Percentiles rank a stretch among this genome's conserved stretches.
These are phyloP conservation scores for Pavo muticus DNA, from an alignment of 2,113 vertebrate genomes.

Conservation along the genomic window DNA sequence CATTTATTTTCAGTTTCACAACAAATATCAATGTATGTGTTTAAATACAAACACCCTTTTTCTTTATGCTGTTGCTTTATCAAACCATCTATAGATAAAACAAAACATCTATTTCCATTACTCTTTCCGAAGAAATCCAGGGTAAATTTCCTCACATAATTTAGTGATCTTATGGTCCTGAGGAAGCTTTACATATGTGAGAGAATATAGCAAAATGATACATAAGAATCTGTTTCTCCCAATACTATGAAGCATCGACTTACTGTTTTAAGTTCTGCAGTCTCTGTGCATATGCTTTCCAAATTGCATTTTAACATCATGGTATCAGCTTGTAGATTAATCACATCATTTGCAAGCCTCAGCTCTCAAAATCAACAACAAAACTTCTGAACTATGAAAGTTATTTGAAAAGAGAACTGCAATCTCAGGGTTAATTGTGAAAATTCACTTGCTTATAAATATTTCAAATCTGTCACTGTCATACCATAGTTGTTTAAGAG, in stretches of 20 bases:
- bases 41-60: background rate
- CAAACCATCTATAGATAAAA: background rate
- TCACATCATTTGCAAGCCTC: slow-evolving; percentile 77
- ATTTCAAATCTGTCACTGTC: background rate
- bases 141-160: background rate
- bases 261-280: slow-evolving; percentile 83
- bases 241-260: slow-evolving; percentile 50
- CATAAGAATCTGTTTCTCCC: background rate
- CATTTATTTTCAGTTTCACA: background rate
- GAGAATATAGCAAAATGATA: background rate
- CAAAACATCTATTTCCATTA: background rate
- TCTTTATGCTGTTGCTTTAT: background rate
- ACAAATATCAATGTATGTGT: background rate
- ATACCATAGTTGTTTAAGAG: background rate
- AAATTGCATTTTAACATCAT: slow-evolving; percentile 88
- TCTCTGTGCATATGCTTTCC: slow-evolving; percentile 72
- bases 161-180: background rate
- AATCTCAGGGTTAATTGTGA: background rate
- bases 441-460: background rate
- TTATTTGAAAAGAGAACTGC: background rate
- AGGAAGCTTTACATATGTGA: background rate
- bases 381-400: background rate
- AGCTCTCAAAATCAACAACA: slow-evolving; percentile 67
- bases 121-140: background rate
- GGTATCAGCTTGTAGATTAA: slow-evolving; percentile 77